Conservation (phyloP, 2,113 vertebrate genomes). For the Lagopus muta region DNA sequence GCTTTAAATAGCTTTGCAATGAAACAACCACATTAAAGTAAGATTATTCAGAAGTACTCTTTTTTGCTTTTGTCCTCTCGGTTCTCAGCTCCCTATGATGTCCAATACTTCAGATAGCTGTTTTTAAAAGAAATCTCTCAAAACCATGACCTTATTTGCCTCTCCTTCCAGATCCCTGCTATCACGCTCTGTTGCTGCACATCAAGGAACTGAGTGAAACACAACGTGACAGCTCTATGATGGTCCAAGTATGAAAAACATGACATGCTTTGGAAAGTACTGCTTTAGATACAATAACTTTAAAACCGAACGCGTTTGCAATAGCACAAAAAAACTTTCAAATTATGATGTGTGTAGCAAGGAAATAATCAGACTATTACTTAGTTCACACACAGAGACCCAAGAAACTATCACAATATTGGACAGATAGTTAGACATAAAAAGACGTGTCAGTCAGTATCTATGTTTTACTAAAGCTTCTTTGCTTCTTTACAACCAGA, state of each 20-base stretch:
- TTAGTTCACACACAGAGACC: not conserved
- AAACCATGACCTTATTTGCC: not conserved
- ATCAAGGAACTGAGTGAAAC: not conserved
- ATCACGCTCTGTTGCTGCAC: not conserved
- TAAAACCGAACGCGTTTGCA: not conserved
- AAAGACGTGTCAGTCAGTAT: not conserved
- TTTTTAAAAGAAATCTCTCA: not conserved
- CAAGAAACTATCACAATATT: not conserved
- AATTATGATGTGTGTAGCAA: not conserved
- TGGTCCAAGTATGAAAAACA: not conserved
- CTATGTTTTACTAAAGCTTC: not conserved
- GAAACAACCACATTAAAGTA: not conserved
- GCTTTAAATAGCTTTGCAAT: not conserved
- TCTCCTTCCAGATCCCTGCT: not conserved
- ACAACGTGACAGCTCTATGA: not conserved
- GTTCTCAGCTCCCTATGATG: not conserved
- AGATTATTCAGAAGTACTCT: not conserved
- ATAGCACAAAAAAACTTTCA: not conserved
- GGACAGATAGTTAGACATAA: not conserved
- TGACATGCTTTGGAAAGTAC: not conserved
- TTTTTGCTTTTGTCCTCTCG: not conserved
- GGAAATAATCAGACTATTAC: not conserved
- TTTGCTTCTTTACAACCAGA: not conserved
- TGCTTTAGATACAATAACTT: not conserved
- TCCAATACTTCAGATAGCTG: not conserved